These are phyloP conservation scores for Haemorhous mexicanus DNA, from an alignment of 2,113 vertebrate genomes.

Conservation along the genomic window DNA sequence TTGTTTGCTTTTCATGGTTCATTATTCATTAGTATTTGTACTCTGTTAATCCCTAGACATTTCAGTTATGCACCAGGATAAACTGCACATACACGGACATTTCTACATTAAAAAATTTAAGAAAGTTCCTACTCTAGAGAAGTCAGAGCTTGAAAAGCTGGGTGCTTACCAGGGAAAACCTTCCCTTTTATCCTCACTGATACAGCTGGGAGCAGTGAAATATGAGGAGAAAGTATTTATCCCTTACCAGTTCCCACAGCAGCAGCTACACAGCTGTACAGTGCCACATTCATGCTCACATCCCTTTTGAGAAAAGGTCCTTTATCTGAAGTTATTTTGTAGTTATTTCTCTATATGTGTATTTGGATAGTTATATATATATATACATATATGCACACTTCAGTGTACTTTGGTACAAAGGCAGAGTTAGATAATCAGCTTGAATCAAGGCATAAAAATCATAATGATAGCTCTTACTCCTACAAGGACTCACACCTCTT, in stretches of 20 bases:
- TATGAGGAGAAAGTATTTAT: neutral
- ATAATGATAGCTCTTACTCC: neutral
- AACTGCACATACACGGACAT: neutral
- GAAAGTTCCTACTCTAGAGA: neutral
- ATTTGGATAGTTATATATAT: neutral
- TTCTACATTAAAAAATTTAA: neutral
- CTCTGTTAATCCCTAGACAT: neutral
- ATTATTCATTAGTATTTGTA: neutral
- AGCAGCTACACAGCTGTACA: neutral
- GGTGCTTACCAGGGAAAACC: neutral
- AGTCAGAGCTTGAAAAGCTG: neutral
- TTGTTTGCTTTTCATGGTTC: neutral
- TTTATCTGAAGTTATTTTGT: neutral
- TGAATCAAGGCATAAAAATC: neutral
- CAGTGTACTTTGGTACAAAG: rapidly evolving
- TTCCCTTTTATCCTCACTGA: neutral
- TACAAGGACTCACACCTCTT: neutral
- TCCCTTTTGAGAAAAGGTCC: neutral
- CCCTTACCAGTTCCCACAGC: neutral
- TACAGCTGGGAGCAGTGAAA: neutral
- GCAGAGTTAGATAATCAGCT: neutral
- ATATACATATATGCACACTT: neutral
- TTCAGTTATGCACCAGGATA: neutral
- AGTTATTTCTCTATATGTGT: neutral
- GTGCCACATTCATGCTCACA: neutral